Evolutionary conservation across 2,888 invertebrate species (phyloP), one percentile per base, ranked within the genome.

Genomic region (Lepeophtheirus nordmannii): DNA sequence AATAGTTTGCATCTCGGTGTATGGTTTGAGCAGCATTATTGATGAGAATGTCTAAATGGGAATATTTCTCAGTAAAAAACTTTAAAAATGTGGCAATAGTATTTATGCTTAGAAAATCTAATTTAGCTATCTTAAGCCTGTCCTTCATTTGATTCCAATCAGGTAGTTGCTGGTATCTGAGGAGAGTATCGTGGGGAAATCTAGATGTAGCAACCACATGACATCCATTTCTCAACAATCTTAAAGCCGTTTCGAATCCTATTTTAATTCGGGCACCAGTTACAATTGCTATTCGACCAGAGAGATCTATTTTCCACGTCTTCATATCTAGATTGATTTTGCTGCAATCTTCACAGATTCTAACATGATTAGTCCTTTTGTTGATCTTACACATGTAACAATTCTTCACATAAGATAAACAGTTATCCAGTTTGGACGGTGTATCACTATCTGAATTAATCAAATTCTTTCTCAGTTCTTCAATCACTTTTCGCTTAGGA

Each of bases 261-360:
- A 69, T 69, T 67, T 69, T 69, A n/a, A 68, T 60, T 60, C 69
- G 67, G 1, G 65, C 69, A 12, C 69, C 69, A 10, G 69, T 69
- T 1, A 69, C 67, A n/a, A 69, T 40, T 1, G 68, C 68, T n/a
- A 62, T 62, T 58, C 66, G 62, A 1, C 66, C 68, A 38, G 2
- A 20, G 14, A 69, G 40, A 40, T 61, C 40, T 39, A 64, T 59
- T 37, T 60, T 17, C 53, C 53, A 46, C 2, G 5, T 17, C 53
- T 17, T 14, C 53, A 46, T 46, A 8, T 46, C 53, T 46, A 46
- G 17, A 46, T 46, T 46, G 8, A 46, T 14, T 17, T 46, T 46
- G 53, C 8, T 46, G 17, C 53, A 46, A 14, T 46, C 53, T n/a
- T 46, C 17, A 46, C 53, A 46, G 2, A 46, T 46, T 46, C 53